phyloP scores from a whole-genome alignment of 2,113 vertebrate genomes.

The Ascaphus truei region DNA sequence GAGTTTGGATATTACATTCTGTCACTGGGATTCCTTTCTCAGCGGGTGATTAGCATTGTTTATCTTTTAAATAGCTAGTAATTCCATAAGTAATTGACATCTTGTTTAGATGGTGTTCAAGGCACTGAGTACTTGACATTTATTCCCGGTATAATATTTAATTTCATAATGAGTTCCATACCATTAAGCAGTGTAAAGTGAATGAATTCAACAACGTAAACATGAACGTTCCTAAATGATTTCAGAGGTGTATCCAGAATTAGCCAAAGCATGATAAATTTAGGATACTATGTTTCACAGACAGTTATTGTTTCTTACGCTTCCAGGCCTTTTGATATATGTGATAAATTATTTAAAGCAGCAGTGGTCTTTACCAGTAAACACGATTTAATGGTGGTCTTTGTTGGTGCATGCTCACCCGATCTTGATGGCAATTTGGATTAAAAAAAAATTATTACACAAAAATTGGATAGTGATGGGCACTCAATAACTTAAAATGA shows the following conservation, averaged over 20 bases:
- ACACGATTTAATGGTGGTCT: too few species aligned
- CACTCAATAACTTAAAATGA: too few species aligned
- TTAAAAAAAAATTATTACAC: too few species aligned
- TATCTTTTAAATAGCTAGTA: neutral
- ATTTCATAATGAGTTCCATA: neutral
- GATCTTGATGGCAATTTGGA: too few species aligned
- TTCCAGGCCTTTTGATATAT: too few species aligned
- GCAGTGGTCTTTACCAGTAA: too few species aligned
- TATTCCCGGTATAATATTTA: neutral
- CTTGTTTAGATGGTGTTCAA: neutral
- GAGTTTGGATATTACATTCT: neutral
- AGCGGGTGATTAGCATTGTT: constrained; percentile 2
- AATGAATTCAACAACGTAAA: neutral
- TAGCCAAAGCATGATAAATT: neutral
- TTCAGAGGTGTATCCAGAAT: neutral
- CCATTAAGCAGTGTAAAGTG: neutral
- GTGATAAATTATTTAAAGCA: too few species aligned
- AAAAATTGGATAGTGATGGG: too few species aligned
- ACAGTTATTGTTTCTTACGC: too few species aligned
- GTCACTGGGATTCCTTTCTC: too few species aligned
- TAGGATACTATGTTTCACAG: too few species aligned
- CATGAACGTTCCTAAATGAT: neutral
- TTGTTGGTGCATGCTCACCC: too few species aligned
- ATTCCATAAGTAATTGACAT: constrained; percentile 14
- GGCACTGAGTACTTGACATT: constrained; percentile 9